These are phyloP conservation scores for Escarpia spicata DNA, from an alignment of 2,888 invertebrate species.

Conservation along the genomic window DNA sequence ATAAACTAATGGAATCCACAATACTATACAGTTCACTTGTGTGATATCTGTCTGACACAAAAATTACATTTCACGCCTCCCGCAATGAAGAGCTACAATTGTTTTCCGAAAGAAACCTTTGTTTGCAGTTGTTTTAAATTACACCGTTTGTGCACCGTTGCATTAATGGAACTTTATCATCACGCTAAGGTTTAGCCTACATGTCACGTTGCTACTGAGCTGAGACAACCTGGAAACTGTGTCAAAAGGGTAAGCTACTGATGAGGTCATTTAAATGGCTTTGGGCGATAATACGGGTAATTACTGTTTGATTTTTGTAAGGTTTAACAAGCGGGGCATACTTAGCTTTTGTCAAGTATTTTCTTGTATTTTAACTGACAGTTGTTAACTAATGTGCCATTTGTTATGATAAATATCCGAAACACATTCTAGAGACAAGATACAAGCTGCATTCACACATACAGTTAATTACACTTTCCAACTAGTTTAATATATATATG, in stretches of 20 bases:
- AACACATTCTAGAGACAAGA: neutral
- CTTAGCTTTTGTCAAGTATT: neutral
- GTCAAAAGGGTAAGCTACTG: neutral
- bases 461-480: too few species aligned
- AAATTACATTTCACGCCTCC: neutral
- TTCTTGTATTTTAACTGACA: neutral
- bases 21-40: neutral
- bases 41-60: neutral
- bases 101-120: neutral
- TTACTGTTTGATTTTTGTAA: constrained; percentile 1
- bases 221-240: neutral
- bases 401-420: neutral
- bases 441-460: too few species aligned
- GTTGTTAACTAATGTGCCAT: neutral
- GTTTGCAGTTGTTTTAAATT: neutral
- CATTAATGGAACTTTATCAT: neutral
- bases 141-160: neutral
- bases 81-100: neutral
- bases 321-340: neutral
- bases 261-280: neutral
- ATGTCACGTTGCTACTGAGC: neutral
- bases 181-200: neutral
- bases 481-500: too few species aligned
- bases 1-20: neutral
- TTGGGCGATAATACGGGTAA: neutral